Base-by-base conservation (phyloP, 2,113 vertebrate genomes). In the Sceloporus undulatus region DNA sequence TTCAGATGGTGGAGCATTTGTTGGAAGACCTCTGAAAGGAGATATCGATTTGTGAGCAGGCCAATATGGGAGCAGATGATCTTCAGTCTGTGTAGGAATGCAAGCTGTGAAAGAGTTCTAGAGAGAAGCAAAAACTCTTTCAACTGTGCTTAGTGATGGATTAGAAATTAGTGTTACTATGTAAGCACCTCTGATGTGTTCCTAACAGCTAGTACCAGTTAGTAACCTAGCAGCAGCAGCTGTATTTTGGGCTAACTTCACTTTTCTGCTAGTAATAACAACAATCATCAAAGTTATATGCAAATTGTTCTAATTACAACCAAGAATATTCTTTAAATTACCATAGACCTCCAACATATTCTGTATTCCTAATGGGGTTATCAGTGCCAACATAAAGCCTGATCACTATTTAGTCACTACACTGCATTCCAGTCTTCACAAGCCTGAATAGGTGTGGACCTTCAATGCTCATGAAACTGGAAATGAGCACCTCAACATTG, bases 401-500 rank as follows among this genome's bases (percentile, higher is more conserved):
- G 48, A 48, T 7, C 48, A 48, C 48, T 6, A 48, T 48, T 48
- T 48, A 4, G 48, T 48, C 48, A 48, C 5, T 65, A 52, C 11
- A 25, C 25, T 27, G 6, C 25, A n/a, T 65, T 29, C 27, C 19
- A 23, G 23, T 65, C 19, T 87, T 87, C 71, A n/a, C 18, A 59
- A 76, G 40, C 18, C 59, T 88, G 40, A 83, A 76, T 83, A 81
- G 65, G 89, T 88, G 52, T 82, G 59, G 48, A 38, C 23, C 80
- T 40, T 40, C 56, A 48, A 6, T 38, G 40, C 23, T 8, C 54
- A 14, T 70, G 4, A 23, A 21, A 34, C 48, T 84, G 70, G 23
- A 25, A 62, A 54, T 56, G 56, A 25, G 3, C 13, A 16, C 59
- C 18, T 18, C 13, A 71, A 80, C 56, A 34, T 52, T 34, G 42